A percentile compares a stretch with the other conserved stretches of the same genome.
Evolutionary conservation across 2,797 vertebrate species (phyloP).

Genomic region (Hydrophis major): DNA sequence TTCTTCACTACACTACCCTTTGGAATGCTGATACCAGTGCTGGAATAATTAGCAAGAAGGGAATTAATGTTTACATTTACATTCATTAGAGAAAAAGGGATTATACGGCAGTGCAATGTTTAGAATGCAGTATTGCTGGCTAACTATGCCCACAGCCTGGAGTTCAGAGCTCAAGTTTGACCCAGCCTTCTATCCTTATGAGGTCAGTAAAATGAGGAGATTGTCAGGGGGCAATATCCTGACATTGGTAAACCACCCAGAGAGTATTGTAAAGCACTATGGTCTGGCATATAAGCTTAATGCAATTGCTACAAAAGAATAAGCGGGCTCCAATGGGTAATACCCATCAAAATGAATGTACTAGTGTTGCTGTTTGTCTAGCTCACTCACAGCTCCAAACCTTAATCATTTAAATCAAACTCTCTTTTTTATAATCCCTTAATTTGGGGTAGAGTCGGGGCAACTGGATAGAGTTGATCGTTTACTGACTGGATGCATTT

Average conservation of each 20-base stretch:
- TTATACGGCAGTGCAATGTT: not conserved
- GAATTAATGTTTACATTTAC: not conserved
- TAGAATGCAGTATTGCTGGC: too few relatives aligned
- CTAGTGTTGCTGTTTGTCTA: not conserved
- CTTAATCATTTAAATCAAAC: not conserved
- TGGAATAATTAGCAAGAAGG: not conserved
- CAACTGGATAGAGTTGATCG: too few relatives aligned
- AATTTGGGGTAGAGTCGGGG: too few relatives aligned
- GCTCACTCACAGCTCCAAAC: not conserved
- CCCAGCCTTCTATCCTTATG: too few relatives aligned
- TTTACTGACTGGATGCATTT: not conserved
- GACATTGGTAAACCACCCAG: too few relatives aligned
- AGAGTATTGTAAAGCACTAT: too few relatives aligned
- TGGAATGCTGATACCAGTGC: not conserved
- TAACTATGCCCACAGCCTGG: too few relatives aligned
- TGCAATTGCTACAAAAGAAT: not conserved
- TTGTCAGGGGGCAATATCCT: too few relatives aligned
- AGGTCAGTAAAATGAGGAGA: too few relatives aligned
- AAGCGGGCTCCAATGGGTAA: not conserved
- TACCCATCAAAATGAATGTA: not conserved
- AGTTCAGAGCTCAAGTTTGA: too few relatives aligned
- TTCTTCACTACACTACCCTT: not conserved
- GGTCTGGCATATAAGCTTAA: too few relatives aligned
- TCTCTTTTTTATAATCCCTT: too few relatives aligned
- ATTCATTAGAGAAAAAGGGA: not conserved